Conservation (phyloP, 1,140 invertebrate genomes). For the Zaprionus lachaisei region DNA sequence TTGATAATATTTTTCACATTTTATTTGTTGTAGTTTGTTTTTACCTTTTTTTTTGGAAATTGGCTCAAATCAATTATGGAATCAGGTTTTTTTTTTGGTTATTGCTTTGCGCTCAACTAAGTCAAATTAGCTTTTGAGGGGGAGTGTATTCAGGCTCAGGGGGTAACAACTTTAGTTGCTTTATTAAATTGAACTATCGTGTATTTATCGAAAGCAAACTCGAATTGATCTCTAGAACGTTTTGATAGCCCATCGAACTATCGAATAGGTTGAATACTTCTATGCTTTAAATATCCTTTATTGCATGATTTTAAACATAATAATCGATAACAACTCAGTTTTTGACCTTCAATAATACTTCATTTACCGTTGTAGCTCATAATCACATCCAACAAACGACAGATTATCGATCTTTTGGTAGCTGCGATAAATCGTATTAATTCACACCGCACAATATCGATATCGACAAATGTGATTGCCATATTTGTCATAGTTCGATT, state of each 20-base stretch:
- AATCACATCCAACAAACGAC: slow-evolving; percentile 3
- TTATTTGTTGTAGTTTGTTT: slow-evolving; percentile 15
- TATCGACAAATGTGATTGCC: neutral
- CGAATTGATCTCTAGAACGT: neutral
- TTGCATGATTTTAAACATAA: neutral
- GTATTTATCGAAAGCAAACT: neutral
- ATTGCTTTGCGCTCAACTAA: slow-evolving; percentile 22
- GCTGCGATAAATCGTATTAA: slow-evolving; percentile 3
- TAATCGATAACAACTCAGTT: neutral
- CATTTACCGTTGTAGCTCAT: slow-evolving; percentile 1
- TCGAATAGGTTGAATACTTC: neutral
- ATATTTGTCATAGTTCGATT: neutral
- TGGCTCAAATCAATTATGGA: slow-evolving; percentile 35
- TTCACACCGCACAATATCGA: neutral
- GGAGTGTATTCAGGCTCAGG: slow-evolving; percentile 1
- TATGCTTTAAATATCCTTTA: too few species aligned
- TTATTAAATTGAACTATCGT: neutral
- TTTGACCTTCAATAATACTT: neutral
- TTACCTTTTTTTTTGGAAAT: slow-evolving; percentile 19
- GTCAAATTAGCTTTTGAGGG: slow-evolving; percentile 14
- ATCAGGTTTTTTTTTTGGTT: slow-evolving; percentile 18
- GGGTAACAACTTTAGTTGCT: neutral
- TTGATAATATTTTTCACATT: slow-evolving; percentile 3
- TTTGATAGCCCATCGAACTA: neutral
- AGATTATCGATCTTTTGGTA: neutral